A percentile compares a stretch with the other conserved stretches of the same genome.
Evolutionary conservation across 2,113 vertebrate species (phyloP).

Genomic region (Hippocampus mohnikei): DNA sequence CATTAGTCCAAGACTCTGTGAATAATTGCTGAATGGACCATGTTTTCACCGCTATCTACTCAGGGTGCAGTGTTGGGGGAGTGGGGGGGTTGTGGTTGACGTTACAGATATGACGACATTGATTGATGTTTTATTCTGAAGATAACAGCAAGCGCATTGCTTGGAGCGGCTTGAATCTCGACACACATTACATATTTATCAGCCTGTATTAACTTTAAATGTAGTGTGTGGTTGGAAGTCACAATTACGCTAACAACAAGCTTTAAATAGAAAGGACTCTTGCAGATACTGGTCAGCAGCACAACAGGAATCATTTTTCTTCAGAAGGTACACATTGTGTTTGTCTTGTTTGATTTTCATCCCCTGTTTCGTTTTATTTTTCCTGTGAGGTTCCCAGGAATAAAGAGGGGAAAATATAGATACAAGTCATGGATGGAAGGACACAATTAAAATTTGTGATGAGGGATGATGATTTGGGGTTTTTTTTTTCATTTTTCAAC

Average conservation of each 20-base stretch:
- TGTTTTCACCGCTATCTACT: conserved; percentile 61
- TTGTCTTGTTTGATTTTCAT: conserved; percentile 27
- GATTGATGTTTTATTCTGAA: conserved; percentile 45
- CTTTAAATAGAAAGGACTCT: conserved; percentile 40
- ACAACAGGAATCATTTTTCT: conserved; percentile 56
- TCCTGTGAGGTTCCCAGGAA: conserved; percentile 72
- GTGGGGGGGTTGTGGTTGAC: conserved; percentile 32
- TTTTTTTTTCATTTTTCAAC: conserved; percentile 28
- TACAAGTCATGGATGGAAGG: conserved; percentile 38
- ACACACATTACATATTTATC: conserved; percentile 28
- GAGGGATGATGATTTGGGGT: conserved; percentile 36
- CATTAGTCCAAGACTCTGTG: conserved; percentile 70
- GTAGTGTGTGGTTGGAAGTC: conserved; percentile 27
- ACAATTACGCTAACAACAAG: conserved; percentile 37
- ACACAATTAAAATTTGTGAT: conserved; percentile 38
- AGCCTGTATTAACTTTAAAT: conserved; percentile 31
- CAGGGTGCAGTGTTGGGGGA: conserved; percentile 49
- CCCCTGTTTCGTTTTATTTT: conserved; percentile 59
- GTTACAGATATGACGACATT: conserved; percentile 37
- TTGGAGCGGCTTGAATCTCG: conserved; percentile 18
- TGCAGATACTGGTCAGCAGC: conserved; percentile 40
- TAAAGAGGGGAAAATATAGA: conserved; percentile 35
- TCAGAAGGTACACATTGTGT: conserved; percentile 56
- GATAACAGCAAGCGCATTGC: conserved; percentile 27
- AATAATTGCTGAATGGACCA: conserved; percentile 70